phyloP scores from a whole-genome alignment of 2,888 invertebrate genomes.

The Eurois occulta region DNA sequence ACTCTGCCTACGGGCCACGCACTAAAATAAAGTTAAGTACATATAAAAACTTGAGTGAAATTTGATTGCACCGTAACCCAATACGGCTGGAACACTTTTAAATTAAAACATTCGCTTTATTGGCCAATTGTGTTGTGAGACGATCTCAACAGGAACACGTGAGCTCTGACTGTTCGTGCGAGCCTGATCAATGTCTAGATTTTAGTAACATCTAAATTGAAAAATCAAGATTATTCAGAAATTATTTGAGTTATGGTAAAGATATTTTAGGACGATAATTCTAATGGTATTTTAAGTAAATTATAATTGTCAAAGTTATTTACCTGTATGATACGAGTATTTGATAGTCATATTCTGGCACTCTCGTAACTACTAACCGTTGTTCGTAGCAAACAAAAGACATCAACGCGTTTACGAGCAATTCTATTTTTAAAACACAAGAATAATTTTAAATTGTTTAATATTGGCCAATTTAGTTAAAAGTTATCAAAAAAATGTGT shows the following conservation, averaged over 20 bases:
- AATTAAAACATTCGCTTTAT: slow-evolving; percentile 59
- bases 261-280: not conserved
- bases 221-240: not conserved
- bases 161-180: not conserved
- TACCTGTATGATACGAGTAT: not conserved
- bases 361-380: slow-evolving; percentile 35
- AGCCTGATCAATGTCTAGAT: not conserved
- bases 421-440: not conserved
- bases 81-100: slow-evolving; percentile 33
- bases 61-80: slow-evolving; percentile 58
- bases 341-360: not conserved
- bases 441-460: not conserved
- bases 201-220: not conserved
- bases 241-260: not conserved
- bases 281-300: not conserved
- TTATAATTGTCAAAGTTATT: not conserved
- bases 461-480: not conserved
- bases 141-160: not conserved
- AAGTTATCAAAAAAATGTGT: not conserved
- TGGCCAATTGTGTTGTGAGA: slow-evolving; percentile 31
- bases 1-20: slow-evolving; percentile 28
- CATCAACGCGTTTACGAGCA: slow-evolving; percentile 56
- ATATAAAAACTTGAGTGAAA: slow-evolving; percentile 52
- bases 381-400: slow-evolving; percentile 62
- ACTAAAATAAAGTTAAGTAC: slow-evolving; percentile 60